Base-by-base conservation (phyloP, 35 echinoderm and acorn worm species). In the Acanthaster planci region DNA sequence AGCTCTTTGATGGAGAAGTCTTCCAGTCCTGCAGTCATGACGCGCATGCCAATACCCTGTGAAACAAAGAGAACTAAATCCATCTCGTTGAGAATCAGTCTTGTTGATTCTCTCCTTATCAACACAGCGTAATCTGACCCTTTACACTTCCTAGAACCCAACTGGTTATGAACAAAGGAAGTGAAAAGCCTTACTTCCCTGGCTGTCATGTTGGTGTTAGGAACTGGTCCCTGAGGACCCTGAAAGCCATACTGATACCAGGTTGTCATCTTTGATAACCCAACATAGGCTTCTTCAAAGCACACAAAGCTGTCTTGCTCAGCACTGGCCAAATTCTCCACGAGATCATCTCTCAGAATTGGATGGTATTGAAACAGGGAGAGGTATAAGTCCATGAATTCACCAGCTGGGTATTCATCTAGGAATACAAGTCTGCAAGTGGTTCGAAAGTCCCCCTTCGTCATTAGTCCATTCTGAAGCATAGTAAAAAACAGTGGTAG, bases 211-310 rank as follows among this genome's bases (percentile, higher is more conserved):
- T 40, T 85, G 39, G 47, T 37, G 60, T 99, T 51, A 2, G 59
- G 19, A 32, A 99, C 10, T 21, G 92, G 86, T 40, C 96, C 96
- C 64, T 99, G 96, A 17, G 96, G 96, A 7, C 40, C 50, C 7
- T 86, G 47, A 75, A 99, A 99, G 16, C 96, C 96, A 92, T 99
- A 99, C 83, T 99, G 96, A 78, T 99, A 99, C 96, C 96, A 99
- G 7, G 68, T 86, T 53, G 96, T 88, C 4, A 40, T 27, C 39
- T 91, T 92, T 54, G 85, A 88, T 51, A 99, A 60, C 8, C 96
- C 96, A 34, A 99, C 78, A 52, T 85, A 90, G 4, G 80, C 68
- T n/a, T 91, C 92, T 40, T 93, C 82, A 55, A 99, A 99, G 54
- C 96, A 99, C 16, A 84, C 40, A 5, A 99, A 60, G n/a, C 37